Conservation (phyloP, 1,140 invertebrate species). For the Teleogryllus occipitalis region DNA sequence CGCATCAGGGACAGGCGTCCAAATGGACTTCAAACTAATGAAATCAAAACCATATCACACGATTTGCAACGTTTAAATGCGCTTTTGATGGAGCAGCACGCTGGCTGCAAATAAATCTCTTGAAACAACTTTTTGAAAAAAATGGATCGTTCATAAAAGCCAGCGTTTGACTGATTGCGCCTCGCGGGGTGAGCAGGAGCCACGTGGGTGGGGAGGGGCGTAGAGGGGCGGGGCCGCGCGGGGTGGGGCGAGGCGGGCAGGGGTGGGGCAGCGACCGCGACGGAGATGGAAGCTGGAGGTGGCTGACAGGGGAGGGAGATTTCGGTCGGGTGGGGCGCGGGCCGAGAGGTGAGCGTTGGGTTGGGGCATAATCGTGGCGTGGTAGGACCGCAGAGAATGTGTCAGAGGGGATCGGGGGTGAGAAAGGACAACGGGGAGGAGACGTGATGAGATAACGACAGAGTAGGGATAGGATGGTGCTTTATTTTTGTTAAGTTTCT, state of each 20-base stretch:
- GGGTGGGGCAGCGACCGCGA: not conserved
- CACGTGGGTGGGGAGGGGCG: not conserved
- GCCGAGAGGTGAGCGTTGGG: too few species aligned
- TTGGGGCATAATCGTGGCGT: too few species aligned
- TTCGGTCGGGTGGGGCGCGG: too few species aligned
- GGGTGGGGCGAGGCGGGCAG: not conserved
- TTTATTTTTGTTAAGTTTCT: too few species aligned
- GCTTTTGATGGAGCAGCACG: not conserved
- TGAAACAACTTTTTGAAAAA: not conserved
- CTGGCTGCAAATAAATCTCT: not conserved
- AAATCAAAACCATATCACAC: not conserved
- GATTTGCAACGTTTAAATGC: not conserved
- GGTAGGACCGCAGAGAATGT: too few species aligned
- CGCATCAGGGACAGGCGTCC: not conserved
- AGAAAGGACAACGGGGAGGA: too few species aligned
- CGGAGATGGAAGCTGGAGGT: not conserved
- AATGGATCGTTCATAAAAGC: not conserved
- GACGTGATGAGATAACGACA: too few species aligned
- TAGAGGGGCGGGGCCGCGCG: too few species aligned
- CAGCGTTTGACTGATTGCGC: not conserved
- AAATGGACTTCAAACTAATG: not conserved
- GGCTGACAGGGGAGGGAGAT: not conserved
- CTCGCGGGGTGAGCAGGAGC: not conserved
- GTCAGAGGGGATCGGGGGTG: too few species aligned
- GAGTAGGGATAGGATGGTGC: too few species aligned